phyloP scores from a whole-genome alignment of 2,888 invertebrate species.

The Meta bourneti region DNA sequence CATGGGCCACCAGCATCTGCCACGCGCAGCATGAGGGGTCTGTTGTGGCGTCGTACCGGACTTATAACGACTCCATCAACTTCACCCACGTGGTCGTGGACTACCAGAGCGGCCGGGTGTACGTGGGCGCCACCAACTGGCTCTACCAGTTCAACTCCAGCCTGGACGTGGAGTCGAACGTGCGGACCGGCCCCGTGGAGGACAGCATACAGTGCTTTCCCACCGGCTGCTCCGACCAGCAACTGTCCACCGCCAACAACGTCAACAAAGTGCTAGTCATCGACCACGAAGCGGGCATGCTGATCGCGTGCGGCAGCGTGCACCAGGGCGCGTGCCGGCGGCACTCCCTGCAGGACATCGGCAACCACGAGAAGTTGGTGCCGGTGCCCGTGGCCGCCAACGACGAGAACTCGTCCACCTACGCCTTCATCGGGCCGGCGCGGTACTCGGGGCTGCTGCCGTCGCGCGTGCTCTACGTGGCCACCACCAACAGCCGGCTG shows the following conservation, averaged over 20 bases:
- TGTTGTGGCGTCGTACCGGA: slow-evolving; percentile 75
- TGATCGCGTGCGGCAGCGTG: slow-evolving; percentile 94
- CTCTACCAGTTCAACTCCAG: slow-evolving; percentile 89
- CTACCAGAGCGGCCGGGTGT: slow-evolving; percentile 85
- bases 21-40: slow-evolving; percentile 68
- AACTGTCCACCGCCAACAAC: slow-evolving; percentile 88
- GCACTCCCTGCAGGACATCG: slow-evolving; percentile 90
- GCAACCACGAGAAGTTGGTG: slow-evolving; percentile 88
- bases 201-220: slow-evolving; percentile 95
- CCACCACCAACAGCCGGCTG: slow-evolving; percentile 94
- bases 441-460: slow-evolving; percentile 82
- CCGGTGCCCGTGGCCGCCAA: slow-evolving; percentile 94
- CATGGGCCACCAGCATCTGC: slow-evolving; percentile 67
- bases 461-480: slow-evolving; percentile 91
- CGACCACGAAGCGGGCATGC: slow-evolving; percentile 88
- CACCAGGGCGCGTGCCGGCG: slow-evolving; percentile 94
- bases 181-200: slow-evolving; percentile 89
- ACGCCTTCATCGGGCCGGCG: slow-evolving; percentile 94
- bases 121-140: slow-evolving; percentile 92
- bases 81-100: slow-evolving; percentile 82
- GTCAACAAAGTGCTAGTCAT: slow-evolving; percentile 93
- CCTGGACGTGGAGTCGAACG: slow-evolving; percentile 87
- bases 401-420: slow-evolving; percentile 93
- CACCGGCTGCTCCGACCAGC: slow-evolving; percentile 86
- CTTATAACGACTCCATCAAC: slow-evolving; percentile 78